phyloP scores from a whole-genome alignment of 2,113 vertebrate genomes.

The Plecturocebus donacophilus region DNA sequence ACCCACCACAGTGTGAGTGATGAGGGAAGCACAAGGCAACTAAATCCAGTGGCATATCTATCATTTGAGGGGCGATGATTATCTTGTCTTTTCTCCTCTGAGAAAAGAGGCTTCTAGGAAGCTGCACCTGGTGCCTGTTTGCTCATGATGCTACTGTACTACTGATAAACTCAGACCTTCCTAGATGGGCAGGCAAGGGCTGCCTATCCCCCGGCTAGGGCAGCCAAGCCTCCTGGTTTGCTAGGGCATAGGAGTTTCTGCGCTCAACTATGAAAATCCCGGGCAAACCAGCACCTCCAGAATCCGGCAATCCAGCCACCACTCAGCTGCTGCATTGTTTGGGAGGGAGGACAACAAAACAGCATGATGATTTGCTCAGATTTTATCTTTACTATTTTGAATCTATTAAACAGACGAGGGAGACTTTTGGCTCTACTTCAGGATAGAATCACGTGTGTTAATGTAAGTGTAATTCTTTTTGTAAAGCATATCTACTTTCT shows the following conservation, averaged over 20 bases:
- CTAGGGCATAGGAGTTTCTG: background rate
- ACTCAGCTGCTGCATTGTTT: background rate
- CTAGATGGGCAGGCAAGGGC: background rate
- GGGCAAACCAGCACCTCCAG: background rate
- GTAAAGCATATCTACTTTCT: background rate
- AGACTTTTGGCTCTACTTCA: background rate
- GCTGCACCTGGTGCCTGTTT: background rate
- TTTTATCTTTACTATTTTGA: background rate
- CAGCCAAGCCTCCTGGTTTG: background rate
- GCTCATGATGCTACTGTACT: background rate
- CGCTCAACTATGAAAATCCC: background rate
- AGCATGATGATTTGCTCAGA: background rate
- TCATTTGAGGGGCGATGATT: accelerated
- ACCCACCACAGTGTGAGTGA: too few relatives aligned
- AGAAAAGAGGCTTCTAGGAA: background rate
- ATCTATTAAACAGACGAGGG: background rate
- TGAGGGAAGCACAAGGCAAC: background rate
- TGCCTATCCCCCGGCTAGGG: background rate
- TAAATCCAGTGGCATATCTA: background rate
- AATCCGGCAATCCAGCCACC: background rate
- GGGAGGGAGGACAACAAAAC: background rate
- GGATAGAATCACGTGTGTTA: background rate
- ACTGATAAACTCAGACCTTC: background rate
- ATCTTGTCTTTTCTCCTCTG: background rate
- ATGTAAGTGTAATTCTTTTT: background rate